Conservation (phyloP, 92 coral and sea anemone species). For the Zoanthus gigantus region DNA sequence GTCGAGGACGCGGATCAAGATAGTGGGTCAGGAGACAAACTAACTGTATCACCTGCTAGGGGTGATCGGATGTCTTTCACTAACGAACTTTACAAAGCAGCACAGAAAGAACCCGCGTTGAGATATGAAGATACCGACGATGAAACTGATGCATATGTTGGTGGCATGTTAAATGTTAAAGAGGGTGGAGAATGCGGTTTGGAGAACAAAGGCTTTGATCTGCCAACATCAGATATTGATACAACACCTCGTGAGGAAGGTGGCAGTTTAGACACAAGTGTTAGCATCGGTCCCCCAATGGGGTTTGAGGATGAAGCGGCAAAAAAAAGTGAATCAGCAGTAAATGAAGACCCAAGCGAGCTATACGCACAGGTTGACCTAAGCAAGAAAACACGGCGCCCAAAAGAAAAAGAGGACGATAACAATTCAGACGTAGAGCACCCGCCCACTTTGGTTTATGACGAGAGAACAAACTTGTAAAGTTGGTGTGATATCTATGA, state of each 20-base stretch:
- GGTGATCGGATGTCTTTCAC: slow-evolving; percentile 38
- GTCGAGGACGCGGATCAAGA: slow-evolving; percentile 32
- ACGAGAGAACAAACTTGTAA: slow-evolving; percentile 85
- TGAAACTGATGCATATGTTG: slow-evolving; percentile 26
- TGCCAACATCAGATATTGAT: background rate
- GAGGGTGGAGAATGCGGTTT: background rate
- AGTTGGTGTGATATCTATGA: background rate
- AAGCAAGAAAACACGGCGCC: slow-evolving; percentile 61
- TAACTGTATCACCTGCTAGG: background rate
- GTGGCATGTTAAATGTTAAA: background rate
- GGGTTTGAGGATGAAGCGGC: slow-evolving; percentile 26
- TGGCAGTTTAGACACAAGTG: background rate
- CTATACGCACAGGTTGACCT: slow-evolving; percentile 75
- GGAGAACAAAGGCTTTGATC: slow-evolving; percentile 32
- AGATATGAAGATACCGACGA: slow-evolving; percentile 26
- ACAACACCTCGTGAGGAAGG: background rate
- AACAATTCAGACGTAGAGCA: slow-evolving; percentile 38
- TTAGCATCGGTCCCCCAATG: slow-evolving; percentile 19
- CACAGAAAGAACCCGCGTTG: background rate
- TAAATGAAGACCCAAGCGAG: slow-evolving; percentile 35
- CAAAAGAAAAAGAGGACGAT: slow-evolving; percentile 19
- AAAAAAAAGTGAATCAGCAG: background rate
- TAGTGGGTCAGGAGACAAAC: slow-evolving; percentile 5
- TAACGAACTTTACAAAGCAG: slow-evolving; percentile 36
- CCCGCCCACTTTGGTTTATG: slow-evolving; percentile 86